These are phyloP conservation scores for Luperina testacea DNA, from an alignment of 2,888 invertebrate species.

Conservation along the genomic window DNA sequence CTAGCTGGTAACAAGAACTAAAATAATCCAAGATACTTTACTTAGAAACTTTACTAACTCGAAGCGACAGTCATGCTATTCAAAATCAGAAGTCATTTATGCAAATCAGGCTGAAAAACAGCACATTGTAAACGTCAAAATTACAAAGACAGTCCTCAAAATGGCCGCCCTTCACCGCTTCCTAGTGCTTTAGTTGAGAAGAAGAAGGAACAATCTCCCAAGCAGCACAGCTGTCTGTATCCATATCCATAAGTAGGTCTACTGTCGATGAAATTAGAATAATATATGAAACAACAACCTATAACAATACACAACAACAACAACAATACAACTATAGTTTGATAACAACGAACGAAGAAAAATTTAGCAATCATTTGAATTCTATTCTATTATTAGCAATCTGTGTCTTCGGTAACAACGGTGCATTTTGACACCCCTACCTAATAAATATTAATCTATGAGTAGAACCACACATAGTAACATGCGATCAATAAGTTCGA, in stretches of 20 bases:
- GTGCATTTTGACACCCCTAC: slow-evolving; percentile 42
- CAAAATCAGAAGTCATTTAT: not conserved
- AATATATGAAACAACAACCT: not conserved
- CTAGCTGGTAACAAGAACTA: no score
- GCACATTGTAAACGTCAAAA: not conserved
- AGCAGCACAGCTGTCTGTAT: not conserved
- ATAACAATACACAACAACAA: not conserved
- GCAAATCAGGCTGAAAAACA: not conserved
- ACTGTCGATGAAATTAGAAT: not conserved
- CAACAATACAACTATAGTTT: not conserved
- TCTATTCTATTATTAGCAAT: slow-evolving; percentile 1
- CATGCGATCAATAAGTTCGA: slow-evolving; percentile 27
- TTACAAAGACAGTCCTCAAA: not conserved
- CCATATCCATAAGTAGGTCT: not conserved
- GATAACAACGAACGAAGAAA: not conserved
- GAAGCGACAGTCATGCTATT: not conserved
- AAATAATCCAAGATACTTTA: no score
- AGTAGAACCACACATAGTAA: not conserved
- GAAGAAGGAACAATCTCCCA: not conserved
- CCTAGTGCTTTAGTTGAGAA: not conserved
- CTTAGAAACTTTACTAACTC: not conserved
- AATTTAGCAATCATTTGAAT: not conserved
- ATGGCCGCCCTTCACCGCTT: not conserved
- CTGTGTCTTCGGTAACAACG: slow-evolving; percentile 24
- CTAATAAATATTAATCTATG: slow-evolving; percentile 43